Evolutionary conservation across 1,140 invertebrate species (phyloP), one percentile per base, ranked within the genome.

Genomic region (Drusus annulatus): DNA sequence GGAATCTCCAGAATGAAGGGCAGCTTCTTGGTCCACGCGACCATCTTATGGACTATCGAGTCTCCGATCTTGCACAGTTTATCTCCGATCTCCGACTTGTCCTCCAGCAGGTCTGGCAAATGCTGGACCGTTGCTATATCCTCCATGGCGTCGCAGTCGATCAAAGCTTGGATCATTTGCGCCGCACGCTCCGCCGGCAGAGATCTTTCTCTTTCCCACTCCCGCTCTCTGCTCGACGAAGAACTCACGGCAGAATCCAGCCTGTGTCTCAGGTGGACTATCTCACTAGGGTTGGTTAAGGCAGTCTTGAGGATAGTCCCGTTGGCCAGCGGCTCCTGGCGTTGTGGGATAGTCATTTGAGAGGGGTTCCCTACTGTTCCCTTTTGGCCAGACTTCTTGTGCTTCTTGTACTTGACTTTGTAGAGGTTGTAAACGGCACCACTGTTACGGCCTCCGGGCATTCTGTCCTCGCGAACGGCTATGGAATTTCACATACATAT

Each of bases 361-460:
- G 87, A 87, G 23, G 87, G 87, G 79, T 89, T 89, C 84, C 86
- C 90, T 69, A 86, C 89, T 87, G 89, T 85, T 85, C 90, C 83
- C 88, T 90, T 84, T 85, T 92, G 90, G 83, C 90, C 90, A 19
- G 92, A 92, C 86, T 98, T 97, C 91, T 98, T 98, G 89, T 98
- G 96, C 89, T 99, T 99, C 90, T 98, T 98, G 90, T 99, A 99
- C 90, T 99, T 99, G 8, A 99, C 97, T 94, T 99, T 99, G 91
- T 99, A 99, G 78, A 99, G 91, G 89, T 99, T 99, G 89, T 99
- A 99, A 58, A 99, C 98, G 76, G 98, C 98, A 65, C 98, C 98
- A 81, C 97, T 99, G 91, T 99, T 99, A 81, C 99, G 92, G 28
- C 98, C 99, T 65, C 99, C 99, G 45, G 98, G 97, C 95, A 99